Conservation (phyloP, 1,140 invertebrate species). For the Nymphalis io region DNA sequence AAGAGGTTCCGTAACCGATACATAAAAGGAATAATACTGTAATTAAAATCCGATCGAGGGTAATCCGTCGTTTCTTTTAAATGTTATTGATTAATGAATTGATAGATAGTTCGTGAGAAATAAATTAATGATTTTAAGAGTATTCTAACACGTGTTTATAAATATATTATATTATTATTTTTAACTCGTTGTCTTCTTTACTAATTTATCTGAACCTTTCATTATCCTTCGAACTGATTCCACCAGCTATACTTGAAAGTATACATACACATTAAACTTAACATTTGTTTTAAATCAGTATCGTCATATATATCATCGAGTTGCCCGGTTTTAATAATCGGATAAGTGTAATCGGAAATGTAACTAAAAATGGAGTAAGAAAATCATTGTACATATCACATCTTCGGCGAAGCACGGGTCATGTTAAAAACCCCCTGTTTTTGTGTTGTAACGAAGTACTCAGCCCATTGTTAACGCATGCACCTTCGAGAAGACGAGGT, state of each 20-base stretch:
- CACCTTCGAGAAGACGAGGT: constrained; percentile 26
- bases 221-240: constrained; percentile 59
- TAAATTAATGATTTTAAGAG: constrained; percentile 80
- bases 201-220: constrained; percentile 66
- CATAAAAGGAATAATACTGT: constrained; percentile 29
- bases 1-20: constrained; percentile 19
- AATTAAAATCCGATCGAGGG: constrained; percentile 51
- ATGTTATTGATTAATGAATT: constrained; percentile 76
- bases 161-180: constrained; percentile 81
- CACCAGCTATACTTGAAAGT: constrained; percentile 69
- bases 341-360: constrained; percentile 4
- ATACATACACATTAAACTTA: constrained; percentile 19
- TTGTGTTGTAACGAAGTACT: constrained; percentile 37
- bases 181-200: constrained; percentile 72
- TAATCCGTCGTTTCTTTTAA: constrained; percentile 68
- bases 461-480: constrained; percentile 49
- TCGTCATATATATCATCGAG: too few species aligned
- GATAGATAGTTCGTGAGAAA: constrained; percentile 78
- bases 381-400: constrained; percentile 54
- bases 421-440: constrained; percentile 31
- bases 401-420: constrained; percentile 33
- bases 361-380: constrained; percentile 7
- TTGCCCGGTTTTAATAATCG: not conserved
- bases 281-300: constrained; percentile 11
- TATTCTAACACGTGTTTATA: constrained; percentile 81